Percentiles rank a stretch among this genome's conserved stretches.
phyloP scores from a whole-genome alignment of 2,113 vertebrate genomes.

The Prionailurus bengalensis region DNA sequence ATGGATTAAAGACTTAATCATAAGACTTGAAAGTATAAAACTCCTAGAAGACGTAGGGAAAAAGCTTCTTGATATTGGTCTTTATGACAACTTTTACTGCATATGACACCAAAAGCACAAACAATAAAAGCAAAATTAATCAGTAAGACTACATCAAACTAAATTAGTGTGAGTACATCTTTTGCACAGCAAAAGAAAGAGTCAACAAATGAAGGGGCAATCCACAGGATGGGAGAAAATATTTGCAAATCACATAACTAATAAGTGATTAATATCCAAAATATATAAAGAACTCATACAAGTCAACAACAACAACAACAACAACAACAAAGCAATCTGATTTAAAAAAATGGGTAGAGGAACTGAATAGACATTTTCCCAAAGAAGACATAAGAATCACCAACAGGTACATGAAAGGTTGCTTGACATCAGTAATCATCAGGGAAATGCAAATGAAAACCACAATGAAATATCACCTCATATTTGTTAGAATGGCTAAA shows the following conservation, averaged over 20 bases:
- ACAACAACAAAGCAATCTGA: not conserved
- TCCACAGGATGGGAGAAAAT: not conserved
- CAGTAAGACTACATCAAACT: not conserved
- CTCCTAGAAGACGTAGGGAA: not conserved
- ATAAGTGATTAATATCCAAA: not conserved
- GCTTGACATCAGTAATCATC: not conserved
- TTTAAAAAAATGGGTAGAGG: not conserved
- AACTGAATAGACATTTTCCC: not conserved
- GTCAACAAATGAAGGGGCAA: not conserved
- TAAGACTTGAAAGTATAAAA: not conserved
- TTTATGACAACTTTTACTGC: not conserved
- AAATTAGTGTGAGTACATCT: not conserved
- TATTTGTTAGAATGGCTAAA: not conserved
- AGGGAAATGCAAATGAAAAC: not conserved
- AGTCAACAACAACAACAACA: not conserved
- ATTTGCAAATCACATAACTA: not conserved
- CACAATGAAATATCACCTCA: not conserved
- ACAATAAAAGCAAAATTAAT: not conserved
- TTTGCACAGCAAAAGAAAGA: not conserved
- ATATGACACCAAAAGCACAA: not conserved
- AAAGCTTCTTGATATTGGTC: not conserved
- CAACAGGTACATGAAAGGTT: not conserved
- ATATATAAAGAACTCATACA: not conserved
- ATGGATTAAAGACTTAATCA: not conserved
- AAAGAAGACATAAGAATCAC: not conserved